Evolutionary conservation across 1,140 invertebrate species (phyloP), one percentile per base, ranked within the genome.

Genomic region (Agraylea sexmaculata): DNA sequence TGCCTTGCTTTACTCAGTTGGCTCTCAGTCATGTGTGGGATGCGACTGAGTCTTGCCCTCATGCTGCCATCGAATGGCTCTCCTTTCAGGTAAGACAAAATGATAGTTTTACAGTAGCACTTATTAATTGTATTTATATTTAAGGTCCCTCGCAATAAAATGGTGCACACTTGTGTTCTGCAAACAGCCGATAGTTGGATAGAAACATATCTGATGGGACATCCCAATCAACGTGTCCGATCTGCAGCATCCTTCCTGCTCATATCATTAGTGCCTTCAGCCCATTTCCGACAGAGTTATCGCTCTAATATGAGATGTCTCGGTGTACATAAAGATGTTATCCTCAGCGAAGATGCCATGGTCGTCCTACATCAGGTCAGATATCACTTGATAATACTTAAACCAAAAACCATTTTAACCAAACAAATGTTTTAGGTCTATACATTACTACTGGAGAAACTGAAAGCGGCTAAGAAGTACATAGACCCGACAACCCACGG

Each of bases 21-120:
- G 82, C 91, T 39, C 64, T 94, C 33, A 77, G 80, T 35, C 75
- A 83, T 12, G 82, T 93, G 32, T 92, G 89, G 86, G 88, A 93
- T 60, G 84, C 83, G 1, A 84, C 85, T 3, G 83, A 92, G 54
- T 80, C 81, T 45, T 89, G 87, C 47, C 87, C 89, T 3, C 85
- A 90, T 58, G 83, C 83, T 12, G 86, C 87, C 29, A 67, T 95
- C 2, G 90, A 94, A 54, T 95, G 90, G 90, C 66, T 95, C 17
- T 83, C 87, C 3, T 59, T 84, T 28, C 80, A 83, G 65, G 77
- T 71, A 40, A n/a, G n/a, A n/a, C n/a, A n/a, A n/a, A n/a, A n/a
- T n/a, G n/a, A n/a, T n/a, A n/a, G n/a, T n/a, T 30, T 5, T 30
- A 12, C 5, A 15, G 6, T 6, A 7, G 12, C 4, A 30, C 15